These are phyloP conservation scores for Misgurnus anguillicaudatus DNA, from an alignment of 2,113 vertebrate species.

Conservation along the genomic window DNA sequence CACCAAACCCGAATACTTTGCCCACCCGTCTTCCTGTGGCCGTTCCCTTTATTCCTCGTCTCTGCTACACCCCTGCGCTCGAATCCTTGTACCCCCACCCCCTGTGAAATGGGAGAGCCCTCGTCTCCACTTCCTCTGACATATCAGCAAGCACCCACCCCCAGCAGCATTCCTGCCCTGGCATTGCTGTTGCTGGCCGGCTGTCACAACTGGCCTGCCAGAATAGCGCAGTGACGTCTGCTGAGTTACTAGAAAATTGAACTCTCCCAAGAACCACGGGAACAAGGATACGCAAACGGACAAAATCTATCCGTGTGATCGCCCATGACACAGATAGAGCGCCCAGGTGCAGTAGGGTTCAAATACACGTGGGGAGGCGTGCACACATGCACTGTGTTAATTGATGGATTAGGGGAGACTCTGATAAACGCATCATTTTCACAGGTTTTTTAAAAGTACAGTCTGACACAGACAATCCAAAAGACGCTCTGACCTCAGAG, in stretches of 20 bases:
- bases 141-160: constrained; percentile 56
- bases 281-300: constrained; percentile 56
- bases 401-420: not conserved
- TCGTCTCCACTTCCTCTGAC: constrained; percentile 73
- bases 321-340: constrained; percentile 31
- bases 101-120: constrained; percentile 73
- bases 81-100: constrained; percentile 21
- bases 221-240: constrained; percentile 76
- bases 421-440: constrained; percentile 11
- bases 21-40: constrained; percentile 60
- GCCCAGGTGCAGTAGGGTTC: constrained; percentile 18
- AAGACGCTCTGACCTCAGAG: not conserved
- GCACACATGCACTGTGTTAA: constrained; percentile 6
- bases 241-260: constrained; percentile 72
- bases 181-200: constrained; percentile 73
- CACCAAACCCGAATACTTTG: constrained; percentile 77
- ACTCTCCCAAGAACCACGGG: constrained; percentile 66
- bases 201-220: constrained; percentile 69
- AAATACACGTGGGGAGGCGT: constrained; percentile 28
- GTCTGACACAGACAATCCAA: constrained; percentile 18
- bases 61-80: constrained; percentile 41
- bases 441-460: constrained; percentile 10
- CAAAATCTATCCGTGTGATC: constrained; percentile 44
- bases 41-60: constrained; percentile 50
- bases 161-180: constrained; percentile 69